phyloP scores from a whole-genome alignment of 2,113 vertebrate species.

The Bothrops jararaca region DNA sequence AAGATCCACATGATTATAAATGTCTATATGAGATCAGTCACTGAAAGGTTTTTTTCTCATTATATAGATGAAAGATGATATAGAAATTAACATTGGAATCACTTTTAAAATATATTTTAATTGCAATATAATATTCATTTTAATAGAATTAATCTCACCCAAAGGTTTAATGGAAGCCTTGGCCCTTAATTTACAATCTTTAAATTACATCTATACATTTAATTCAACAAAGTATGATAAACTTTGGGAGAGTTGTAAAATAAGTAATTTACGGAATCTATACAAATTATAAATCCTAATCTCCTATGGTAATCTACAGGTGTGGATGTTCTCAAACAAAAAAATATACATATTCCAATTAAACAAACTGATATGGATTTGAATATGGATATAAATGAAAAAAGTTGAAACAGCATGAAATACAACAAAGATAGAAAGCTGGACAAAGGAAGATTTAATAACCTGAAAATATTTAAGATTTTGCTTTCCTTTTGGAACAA shows the following conservation, averaged over 20 bases:
- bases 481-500: not conserved
- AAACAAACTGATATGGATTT: not conserved
- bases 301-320: not conserved
- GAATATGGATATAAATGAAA: not conserved
- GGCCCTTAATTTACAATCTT: not conserved
- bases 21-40: too few species aligned
- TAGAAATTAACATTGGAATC: not conserved
- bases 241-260: not conserved
- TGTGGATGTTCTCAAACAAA: not conserved
- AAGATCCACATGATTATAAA: too few species aligned
- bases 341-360: not conserved
- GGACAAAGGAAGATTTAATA: not conserved
- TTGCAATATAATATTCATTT: not conserved
- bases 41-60: not conserved
- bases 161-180: not conserved
- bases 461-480: not conserved
- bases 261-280: not conserved
- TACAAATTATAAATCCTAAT: not conserved
- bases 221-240: not conserved
- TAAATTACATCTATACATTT: not conserved
- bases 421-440: not conserved
- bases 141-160: not conserved
- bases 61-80: not conserved
- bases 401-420: not conserved
- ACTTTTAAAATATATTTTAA: not conserved